Conservation (phyloP, 1,140 invertebrate genomes). For the Eriosoma lanigerum region DNA sequence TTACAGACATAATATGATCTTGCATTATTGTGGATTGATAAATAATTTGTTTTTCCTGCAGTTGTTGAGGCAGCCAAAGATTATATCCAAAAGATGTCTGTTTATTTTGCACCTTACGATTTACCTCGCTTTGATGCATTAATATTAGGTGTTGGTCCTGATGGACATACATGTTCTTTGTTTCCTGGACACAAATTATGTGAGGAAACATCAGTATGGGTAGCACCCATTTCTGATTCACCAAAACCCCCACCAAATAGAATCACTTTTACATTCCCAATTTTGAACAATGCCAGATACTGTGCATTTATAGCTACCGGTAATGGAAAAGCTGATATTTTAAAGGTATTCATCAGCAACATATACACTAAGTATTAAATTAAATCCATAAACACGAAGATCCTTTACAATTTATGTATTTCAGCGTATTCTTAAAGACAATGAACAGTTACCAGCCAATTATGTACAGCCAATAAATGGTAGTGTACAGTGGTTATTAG, state of each 20-base stretch:
- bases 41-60: slow-evolving; percentile 57
- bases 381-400: neutral
- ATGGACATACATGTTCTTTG: slow-evolving; percentile 97
- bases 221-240: slow-evolving; percentile 85
- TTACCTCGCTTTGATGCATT: slow-evolving; percentile 82
- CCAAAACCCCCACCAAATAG: slow-evolving; percentile 92
- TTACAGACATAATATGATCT: neutral
- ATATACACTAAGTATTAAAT: neutral
- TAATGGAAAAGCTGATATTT: slow-evolving; percentile 80
- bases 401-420: slow-evolving; percentile 56
- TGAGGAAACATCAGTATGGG: slow-evolving; percentile 69
- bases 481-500: slow-evolving; percentile 76
- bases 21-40: neutral
- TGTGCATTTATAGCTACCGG: slow-evolving; percentile 85
- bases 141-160: slow-evolving; percentile 93
- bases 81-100: slow-evolving; percentile 70
- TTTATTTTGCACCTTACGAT: slow-evolving; percentile 65
- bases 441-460: slow-evolving; percentile 72
- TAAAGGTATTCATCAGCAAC: slow-evolving; percentile 69
- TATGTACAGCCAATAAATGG: slow-evolving; percentile 72
- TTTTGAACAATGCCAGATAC: slow-evolving; percentile 83
- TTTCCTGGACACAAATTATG: slow-evolving; percentile 85
- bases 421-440: slow-evolving; percentile 72
- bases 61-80: slow-evolving; percentile 79
- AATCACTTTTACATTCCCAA: slow-evolving; percentile 89